These are phyloP conservation scores for Xestia c-nigrum DNA, from an alignment of 2,888 invertebrate species.

Conservation along the genomic window DNA sequence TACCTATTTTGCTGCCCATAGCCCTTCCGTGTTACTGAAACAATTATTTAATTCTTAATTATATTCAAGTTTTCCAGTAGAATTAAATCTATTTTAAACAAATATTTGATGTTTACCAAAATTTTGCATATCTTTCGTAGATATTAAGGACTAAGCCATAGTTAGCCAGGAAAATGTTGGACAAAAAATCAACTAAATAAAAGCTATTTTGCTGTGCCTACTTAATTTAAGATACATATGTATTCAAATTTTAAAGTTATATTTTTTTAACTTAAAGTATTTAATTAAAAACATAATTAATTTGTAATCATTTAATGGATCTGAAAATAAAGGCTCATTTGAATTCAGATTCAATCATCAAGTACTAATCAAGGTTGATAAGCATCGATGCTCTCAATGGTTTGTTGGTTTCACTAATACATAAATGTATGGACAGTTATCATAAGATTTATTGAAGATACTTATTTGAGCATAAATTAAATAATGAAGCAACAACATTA, in stretches of 20 bases:
- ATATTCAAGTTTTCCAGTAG: not conserved
- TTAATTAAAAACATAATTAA: not conserved
- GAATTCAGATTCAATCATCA: not conserved
- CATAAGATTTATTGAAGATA: slow-evolving; percentile 22
- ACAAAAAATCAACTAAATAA: not conserved
- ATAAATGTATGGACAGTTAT: not conserved
- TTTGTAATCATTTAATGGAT: not conserved
- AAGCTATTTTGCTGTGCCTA: not conserved
- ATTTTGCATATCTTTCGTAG: not conserved
- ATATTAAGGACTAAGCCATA: not conserved
- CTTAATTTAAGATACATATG: no score
- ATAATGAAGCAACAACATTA: slow-evolving; percentile 11
- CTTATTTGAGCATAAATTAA: slow-evolving; percentile 19
- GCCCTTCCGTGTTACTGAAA: not conserved
- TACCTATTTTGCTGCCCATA: not conserved
- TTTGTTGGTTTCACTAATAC: not conserved
- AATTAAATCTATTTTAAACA: not conserved
- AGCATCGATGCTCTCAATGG: slow-evolving; percentile 2
- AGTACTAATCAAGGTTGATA: slow-evolving; percentile 7
- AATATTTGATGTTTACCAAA: not conserved
- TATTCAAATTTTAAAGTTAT: not conserved
- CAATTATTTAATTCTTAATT: not conserved
- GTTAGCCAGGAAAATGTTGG: not conserved
- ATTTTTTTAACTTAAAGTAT: not conserved
- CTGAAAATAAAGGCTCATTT: not conserved